Conservation (phyloP, 2,113 vertebrate species). For the Ciconia maguari region DNA sequence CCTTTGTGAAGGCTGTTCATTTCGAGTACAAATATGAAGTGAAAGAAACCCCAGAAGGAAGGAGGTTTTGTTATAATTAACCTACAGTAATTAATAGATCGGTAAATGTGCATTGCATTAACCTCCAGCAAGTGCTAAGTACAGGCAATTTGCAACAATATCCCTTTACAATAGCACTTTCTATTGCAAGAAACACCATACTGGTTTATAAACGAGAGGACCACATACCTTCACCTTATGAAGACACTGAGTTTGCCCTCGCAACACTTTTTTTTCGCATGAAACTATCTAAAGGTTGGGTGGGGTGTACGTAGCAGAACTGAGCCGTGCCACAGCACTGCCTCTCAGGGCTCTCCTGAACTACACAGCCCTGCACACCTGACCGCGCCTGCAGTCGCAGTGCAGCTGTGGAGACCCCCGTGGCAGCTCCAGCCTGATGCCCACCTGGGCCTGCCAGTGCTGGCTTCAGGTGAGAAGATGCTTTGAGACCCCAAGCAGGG, state of each 20-base stretch:
- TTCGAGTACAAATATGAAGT: background rate
- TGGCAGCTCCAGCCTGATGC: background rate
- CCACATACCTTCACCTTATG: background rate
- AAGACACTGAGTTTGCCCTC: background rate
- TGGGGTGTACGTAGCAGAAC: background rate
- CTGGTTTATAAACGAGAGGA: background rate
- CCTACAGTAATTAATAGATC: background rate
- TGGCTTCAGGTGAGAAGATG: background rate
- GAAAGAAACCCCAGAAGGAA: background rate
- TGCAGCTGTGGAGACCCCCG: background rate
- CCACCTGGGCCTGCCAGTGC: background rate
- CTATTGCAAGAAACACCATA: background rate
- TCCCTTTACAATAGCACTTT: background rate
- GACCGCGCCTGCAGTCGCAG: fast-evolving
- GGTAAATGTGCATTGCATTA: background rate
- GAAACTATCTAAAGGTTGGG: background rate
- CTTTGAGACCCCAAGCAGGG: background rate
- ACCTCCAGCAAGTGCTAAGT: background rate
- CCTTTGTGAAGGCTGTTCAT: background rate
- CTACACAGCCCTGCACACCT: no score
- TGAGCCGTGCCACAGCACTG: fast-evolving
- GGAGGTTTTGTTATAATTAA: background rate
- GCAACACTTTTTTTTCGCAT: background rate
- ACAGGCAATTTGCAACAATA: background rate
- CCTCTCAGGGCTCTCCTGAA: background rate